A percentile compares a stretch with the other conserved stretches of the same genome.
phyloP scores from a whole-genome alignment of 2,797 vertebrate genomes.

The Microhierax caerulescens region DNA sequence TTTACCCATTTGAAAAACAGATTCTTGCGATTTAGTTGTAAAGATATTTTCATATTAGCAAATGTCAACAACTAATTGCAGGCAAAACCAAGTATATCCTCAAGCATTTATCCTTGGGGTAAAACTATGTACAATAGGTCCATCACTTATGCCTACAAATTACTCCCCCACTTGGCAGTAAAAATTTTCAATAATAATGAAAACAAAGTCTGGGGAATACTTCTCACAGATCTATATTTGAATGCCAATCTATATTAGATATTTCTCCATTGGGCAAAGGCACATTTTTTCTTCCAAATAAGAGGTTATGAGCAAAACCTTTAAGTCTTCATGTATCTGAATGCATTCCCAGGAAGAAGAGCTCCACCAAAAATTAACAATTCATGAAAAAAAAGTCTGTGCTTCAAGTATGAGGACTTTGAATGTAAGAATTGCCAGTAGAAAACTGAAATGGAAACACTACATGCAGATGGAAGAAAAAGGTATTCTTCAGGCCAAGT shows the following conservation, averaged over 20 bases:
- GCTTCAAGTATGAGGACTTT: neutral
- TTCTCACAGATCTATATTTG: neutral
- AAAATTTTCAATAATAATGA: neutral
- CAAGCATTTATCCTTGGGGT: neutral
- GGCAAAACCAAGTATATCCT: neutral
- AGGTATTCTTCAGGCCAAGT: neutral
- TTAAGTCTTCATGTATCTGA: neutral
- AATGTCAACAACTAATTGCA: neutral
- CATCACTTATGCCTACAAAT: neutral
- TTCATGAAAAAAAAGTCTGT: neutral
- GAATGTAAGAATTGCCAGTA: neutral
- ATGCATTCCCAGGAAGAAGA: neutral
- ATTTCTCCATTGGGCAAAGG: neutral
- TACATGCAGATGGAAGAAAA: neutral
- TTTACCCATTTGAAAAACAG: neutral
- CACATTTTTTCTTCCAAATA: neutral
- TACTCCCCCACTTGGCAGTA: neutral
- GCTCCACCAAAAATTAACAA: neutral
- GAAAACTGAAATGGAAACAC: neutral
- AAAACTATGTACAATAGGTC: neutral
- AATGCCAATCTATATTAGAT: neutral
- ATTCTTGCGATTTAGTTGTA: neutral
- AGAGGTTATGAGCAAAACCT: neutral
- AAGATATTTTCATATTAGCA: neutral
- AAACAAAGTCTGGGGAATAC: neutral